Conservation (phyloP, 2,113 vertebrate genomes). For the Neogale vison region DNA sequence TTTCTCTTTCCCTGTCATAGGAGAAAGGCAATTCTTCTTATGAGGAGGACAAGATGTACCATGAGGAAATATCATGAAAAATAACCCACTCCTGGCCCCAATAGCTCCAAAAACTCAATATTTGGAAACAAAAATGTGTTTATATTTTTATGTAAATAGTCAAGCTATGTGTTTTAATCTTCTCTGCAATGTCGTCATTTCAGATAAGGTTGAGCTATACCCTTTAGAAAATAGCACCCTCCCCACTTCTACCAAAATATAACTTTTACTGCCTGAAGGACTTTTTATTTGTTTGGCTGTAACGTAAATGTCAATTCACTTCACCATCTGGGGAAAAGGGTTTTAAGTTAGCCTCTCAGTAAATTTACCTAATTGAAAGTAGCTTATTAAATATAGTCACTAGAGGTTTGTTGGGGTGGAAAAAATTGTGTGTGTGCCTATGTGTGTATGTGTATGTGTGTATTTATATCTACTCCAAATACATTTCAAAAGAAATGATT, state of each 20-base stretch:
- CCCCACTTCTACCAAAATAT: neutral
- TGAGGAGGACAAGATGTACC: constrained; percentile 71
- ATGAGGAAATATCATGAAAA: constrained; percentile 70
- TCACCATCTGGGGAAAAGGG: neutral
- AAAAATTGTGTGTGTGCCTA: neutral
- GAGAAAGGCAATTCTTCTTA: constrained; percentile 77
- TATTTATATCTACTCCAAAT: neutral
- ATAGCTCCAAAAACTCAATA: constrained; percentile 1
- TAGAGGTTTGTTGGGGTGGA: neutral
- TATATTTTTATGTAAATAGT: constrained; percentile 9
- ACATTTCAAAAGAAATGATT: neutral
- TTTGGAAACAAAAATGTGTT: neutral
- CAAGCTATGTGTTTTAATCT: neutral
- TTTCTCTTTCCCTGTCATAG: constrained; percentile 72
- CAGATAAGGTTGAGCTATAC: neutral
- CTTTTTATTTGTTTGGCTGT: neutral
- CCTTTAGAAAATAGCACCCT: neutral
- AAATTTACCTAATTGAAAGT: constrained; percentile 21
- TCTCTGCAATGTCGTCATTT: neutral
- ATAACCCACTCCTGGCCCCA: constrained; percentile 56
- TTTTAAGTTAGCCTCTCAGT: neutral
- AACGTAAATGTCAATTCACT: neutral
- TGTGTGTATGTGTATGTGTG: neutral
- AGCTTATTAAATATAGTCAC: neutral
- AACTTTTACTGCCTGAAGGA: neutral